A percentile compares a stretch with the other conserved stretches of the same genome.
Evolutionary conservation across 2,113 vertebrate species (phyloP).

Genomic region (Brevimyrus niger): DNA sequence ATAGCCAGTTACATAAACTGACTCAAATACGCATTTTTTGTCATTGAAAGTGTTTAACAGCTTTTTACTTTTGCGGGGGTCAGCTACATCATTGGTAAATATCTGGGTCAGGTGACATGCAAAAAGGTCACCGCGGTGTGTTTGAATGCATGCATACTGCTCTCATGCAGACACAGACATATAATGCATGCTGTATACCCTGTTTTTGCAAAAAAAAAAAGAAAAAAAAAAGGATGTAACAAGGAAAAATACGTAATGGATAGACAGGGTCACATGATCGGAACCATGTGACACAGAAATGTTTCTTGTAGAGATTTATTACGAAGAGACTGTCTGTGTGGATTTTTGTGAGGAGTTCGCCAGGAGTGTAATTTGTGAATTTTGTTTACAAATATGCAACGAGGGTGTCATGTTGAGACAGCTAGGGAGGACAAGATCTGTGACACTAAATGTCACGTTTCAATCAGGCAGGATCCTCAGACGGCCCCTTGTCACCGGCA

Average conservation of each 20-base stretch:
- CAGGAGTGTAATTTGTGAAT: background rate
- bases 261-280: background rate
- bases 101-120: background rate
- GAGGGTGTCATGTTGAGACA: background rate
- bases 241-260: background rate
- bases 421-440: background rate
- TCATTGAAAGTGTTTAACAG: background rate
- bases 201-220: background rate
- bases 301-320: background rate
- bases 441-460: constrained; percentile 42
- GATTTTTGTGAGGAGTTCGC: background rate
- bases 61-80: background rate
- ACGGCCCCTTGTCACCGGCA: constrained; percentile 44
- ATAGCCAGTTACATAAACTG: background rate
- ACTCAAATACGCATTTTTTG: background rate
- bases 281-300: background rate
- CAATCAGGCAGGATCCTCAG: constrained; percentile 53
- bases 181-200: background rate
- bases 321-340: background rate
- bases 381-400: background rate
- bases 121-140: background rate
- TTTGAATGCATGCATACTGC: background rate
- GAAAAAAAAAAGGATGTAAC: background rate
- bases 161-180: background rate
- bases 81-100: background rate